A percentile compares a stretch with the other conserved stretches of the same genome.
phyloP scores from a whole-genome alignment of 2,113 vertebrate species.

The Numenius arquata region DNA sequence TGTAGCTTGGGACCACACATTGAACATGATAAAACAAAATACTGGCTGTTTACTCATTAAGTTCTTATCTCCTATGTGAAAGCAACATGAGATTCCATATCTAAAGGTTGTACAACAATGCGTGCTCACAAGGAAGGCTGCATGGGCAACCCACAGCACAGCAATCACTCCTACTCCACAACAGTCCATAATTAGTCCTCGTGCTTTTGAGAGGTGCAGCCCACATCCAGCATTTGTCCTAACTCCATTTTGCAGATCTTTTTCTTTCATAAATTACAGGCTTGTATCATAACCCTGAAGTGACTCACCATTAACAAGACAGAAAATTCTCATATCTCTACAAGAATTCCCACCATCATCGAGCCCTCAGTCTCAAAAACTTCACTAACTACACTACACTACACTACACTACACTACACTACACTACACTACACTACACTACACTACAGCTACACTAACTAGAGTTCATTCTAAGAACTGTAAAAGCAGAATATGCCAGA shows the following conservation, averaged over 20 bases:
- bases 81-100: neutral
- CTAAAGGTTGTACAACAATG: neutral
- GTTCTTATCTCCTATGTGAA: neutral
- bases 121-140: neutral
- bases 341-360: neutral
- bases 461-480: neutral
- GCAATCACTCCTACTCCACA: neutral
- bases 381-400: neutral
- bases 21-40: conserved; percentile 2
- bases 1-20: neutral
- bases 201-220: neutral
- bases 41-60: conserved; percentile 2
- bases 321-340: neutral
- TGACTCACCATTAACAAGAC: neutral
- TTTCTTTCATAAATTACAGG: neutral
- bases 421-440: too few species aligned
- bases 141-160: neutral
- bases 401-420: neutral
- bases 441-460: neutral
- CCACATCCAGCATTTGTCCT: neutral
- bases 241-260: neutral
- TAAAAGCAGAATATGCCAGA: neutral
- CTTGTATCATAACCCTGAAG: neutral
- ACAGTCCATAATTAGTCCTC: neutral
- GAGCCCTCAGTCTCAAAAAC: neutral